These are phyloP conservation scores for Diaphora mendica DNA, from an alignment of 2,888 invertebrate species.

Conservation along the genomic window DNA sequence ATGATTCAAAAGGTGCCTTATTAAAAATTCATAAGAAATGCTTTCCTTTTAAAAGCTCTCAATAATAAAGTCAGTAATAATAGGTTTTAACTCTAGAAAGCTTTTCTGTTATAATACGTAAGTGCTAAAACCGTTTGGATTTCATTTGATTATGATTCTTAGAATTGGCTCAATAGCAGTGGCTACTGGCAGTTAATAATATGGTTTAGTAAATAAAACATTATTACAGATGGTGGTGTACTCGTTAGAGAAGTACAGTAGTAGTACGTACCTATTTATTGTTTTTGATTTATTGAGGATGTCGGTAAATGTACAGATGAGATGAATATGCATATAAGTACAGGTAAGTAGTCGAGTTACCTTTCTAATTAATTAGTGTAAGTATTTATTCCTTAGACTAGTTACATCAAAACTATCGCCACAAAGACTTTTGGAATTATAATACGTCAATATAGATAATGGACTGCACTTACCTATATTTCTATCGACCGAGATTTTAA, in stretches of 20 bases:
- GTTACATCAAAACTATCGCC: too few relatives aligned
- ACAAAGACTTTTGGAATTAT: too few relatives aligned
- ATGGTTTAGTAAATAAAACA: neutral
- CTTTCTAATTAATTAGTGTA: too few relatives aligned
- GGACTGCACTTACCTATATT: too few relatives aligned
- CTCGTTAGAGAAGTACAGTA: neutral
- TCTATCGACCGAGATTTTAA: too few relatives aligned
- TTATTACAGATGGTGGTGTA: neutral
- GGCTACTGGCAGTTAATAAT: neutral
- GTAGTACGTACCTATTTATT: neutral
- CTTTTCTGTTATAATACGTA: neutral
- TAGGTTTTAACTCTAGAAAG: slow-evolving; percentile 10
- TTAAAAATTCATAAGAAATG: slow-evolving; percentile 27
- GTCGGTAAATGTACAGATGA: neutral
- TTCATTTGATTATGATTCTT: slow-evolving; percentile 12
- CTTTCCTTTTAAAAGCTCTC: slow-evolving; percentile 16
- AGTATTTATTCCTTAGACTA: too few relatives aligned
- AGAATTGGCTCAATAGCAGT: neutral
- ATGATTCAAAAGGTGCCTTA: slow-evolving; percentile 22
- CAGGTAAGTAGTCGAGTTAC: too few relatives aligned
- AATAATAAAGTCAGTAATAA: slow-evolving; percentile 14
- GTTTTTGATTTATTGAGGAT: slow-evolving; percentile 3
- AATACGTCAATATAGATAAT: too few relatives aligned
- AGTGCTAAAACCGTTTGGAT: slow-evolving; percentile 13
- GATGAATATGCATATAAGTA: neutral